Percentiles rank a stretch among this genome's conserved stretches.
Conservation (phyloP, 2,888 invertebrate species). For the Orthosia gracilis region DNA sequence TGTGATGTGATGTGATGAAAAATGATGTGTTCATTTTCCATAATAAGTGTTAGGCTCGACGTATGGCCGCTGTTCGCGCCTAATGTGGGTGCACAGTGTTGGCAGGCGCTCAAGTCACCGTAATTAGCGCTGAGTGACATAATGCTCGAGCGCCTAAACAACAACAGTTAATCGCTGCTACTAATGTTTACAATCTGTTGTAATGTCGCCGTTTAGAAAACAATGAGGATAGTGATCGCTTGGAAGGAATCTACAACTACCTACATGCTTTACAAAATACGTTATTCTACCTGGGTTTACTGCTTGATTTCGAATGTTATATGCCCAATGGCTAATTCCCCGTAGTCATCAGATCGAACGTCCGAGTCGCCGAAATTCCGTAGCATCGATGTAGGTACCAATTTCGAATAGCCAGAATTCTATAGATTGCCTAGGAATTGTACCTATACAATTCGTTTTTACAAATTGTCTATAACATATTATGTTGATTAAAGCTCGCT, state of each 20-base stretch:
- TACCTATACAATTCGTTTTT: too few species aligned
- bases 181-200: slow-evolving; percentile 63
- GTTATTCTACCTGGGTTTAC: too few species aligned
- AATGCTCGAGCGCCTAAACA: slow-evolving; percentile 63
- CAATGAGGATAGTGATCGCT: slow-evolving; percentile 14
- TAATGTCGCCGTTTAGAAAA: slow-evolving; percentile 39
- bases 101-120: slow-evolving; percentile 78
- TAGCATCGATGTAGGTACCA: too few species aligned
- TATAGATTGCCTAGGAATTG: too few species aligned
- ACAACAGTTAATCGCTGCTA: slow-evolving; percentile 63
- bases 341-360: too few species aligned
- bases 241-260: background rate
- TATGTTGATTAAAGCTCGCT: too few species aligned
- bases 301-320: too few species aligned
- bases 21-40: slow-evolving; percentile 37
- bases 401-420: too few species aligned
- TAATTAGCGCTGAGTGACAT: slow-evolving; percentile 74
- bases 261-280: background rate
- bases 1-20: too few species aligned
- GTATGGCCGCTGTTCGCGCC: slow-evolving; percentile 60
- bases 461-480: too few species aligned
- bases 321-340: too few species aligned
- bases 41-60: slow-evolving; percentile 31
- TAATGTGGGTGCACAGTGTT: slow-evolving; percentile 70
- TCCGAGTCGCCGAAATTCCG: too few species aligned